Evolutionary conservation across 92 coral and sea anemone species (phyloP), one percentile per base, ranked within the genome.

Genomic region (Zoanthus sociatus): DNA sequence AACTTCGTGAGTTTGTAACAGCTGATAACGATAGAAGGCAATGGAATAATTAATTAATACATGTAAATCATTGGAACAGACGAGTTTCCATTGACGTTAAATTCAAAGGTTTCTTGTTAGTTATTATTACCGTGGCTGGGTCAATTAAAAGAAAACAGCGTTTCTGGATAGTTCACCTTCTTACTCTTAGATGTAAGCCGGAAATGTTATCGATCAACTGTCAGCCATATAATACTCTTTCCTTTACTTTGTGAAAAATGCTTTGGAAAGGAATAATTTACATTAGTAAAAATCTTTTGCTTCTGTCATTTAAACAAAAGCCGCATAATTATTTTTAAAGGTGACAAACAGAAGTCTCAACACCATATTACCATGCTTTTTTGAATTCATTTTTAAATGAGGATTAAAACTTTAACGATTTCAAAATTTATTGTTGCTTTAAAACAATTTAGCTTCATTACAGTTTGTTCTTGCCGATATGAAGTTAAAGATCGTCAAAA

Each of bases 201-300:
- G 20, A 58, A 58, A 58, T 58, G 14, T 17, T 8, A 7, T 63
- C 10, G 9, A 63, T 20, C 69, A n/a, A n/a, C 69, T 63, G 30
- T 4, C 69, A 63, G 21, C 5, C 6, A 17, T 7, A 63, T 16
- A 63, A 58, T 3, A 18, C 26, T 4, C 9, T 4, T 63, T 63
- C 30, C 30, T 18, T 58, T 42, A 61, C 15, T 78, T 60, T 14
- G 18, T 58, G 55, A 47, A 16, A 15, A 78, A 60, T 60, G 46
- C 42, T 78, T 61, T 30, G 20, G 60, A 32, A 30, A 61, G 42
- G 45, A 78, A 32, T 42, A 71, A 79, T 81, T n/a, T 45, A 21
- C 46, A 21, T 81, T 45, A 64, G 21, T 81, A 55, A 48, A 46
- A 47, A 67, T 81, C 11, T 60, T 17, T 81, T 20, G n/a, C 18